phyloP scores from a whole-genome alignment of 2,113 vertebrate species.

The Chloebia gouldiae region DNA sequence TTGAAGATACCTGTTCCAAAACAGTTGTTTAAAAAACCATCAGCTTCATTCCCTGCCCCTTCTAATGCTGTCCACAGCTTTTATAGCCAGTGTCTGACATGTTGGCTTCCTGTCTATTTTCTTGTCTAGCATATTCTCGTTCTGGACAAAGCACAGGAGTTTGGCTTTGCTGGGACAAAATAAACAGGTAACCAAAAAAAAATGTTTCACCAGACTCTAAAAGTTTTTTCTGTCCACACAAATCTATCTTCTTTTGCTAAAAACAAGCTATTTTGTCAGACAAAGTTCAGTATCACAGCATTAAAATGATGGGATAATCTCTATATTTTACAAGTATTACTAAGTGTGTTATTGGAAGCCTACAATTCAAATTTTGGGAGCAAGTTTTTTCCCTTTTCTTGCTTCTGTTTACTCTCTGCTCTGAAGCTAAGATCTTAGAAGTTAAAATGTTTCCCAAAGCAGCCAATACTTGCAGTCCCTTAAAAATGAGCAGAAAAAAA shows the following conservation, averaged over 20 bases:
- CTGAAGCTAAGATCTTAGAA: neutral
- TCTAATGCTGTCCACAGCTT: neutral
- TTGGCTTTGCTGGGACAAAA: neutral
- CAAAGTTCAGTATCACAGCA: rapidly evolving
- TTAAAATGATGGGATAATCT: neutral
- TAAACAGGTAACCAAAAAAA: neutral
- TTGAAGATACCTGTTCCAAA: neutral
- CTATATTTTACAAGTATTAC: neutral
- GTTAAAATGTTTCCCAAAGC: neutral
- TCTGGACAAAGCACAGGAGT: neutral
- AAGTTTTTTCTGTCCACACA: neutral
- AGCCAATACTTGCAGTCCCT: neutral
- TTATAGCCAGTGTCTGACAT: neutral
- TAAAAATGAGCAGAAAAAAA: neutral
- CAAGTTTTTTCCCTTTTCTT: neutral
- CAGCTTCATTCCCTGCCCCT: neutral
- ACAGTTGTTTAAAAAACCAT: neutral
- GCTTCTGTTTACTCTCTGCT: neutral
- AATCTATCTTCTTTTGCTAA: neutral
- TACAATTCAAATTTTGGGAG: neutral
- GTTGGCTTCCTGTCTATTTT: neutral
- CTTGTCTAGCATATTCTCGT: neutral
- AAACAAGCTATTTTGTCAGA: neutral
- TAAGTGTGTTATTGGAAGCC: neutral
- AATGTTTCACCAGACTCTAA: neutral